Evolutionary conservation across 2,797 vertebrate species (phyloP).

Genomic region (Varecia variegata): DNA sequence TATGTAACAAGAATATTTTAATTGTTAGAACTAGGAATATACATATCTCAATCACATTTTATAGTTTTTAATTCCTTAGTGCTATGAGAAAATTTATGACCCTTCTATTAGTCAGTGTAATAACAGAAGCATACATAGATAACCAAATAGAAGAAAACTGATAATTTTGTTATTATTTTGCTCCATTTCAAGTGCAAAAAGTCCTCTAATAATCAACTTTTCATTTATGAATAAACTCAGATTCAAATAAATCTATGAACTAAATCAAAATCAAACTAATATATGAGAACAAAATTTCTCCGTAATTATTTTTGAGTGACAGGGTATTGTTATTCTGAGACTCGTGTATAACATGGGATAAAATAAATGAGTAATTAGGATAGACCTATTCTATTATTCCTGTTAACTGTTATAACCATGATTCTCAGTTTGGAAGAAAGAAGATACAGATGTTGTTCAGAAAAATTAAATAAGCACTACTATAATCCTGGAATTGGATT

Average conservation of each 20-base stretch:
- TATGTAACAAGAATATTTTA: neutral
- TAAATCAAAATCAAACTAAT: constrained; percentile 25
- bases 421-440: neutral
- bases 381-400: neutral
- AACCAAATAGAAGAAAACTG: neutral
- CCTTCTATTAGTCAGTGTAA: neutral
- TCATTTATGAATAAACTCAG: neutral
- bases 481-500: neutral
- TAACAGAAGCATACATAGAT: neutral
- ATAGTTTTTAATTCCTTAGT: neutral
- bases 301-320: neutral
- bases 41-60: neutral
- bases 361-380: neutral
- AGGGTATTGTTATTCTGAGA: neutral
- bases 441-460: neutral
- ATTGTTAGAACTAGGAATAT: neutral
- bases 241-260: neutral
- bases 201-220: neutral
- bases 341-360: neutral
- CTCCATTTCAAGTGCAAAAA: neutral
- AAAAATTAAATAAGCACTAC: neutral
- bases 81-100: neutral
- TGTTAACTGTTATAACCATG: neutral
- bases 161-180: neutral
- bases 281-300: neutral